phyloP scores from a whole-genome alignment of 2,888 invertebrate genomes.

The Trichogramma dendrolimi region DNA sequence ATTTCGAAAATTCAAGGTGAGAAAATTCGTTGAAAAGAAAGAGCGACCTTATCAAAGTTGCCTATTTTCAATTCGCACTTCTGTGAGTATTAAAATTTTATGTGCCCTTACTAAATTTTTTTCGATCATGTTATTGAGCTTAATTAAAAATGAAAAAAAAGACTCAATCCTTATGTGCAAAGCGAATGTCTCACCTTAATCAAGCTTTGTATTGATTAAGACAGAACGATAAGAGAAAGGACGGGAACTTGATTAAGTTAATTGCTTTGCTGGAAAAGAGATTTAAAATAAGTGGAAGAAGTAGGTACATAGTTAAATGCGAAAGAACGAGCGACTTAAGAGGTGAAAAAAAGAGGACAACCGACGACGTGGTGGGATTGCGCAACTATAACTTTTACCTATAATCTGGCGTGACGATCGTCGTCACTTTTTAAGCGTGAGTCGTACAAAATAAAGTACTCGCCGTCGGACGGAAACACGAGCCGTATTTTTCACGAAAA shows the following conservation, averaged over 20 bases:
- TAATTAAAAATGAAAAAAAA: constrained; percentile 5
- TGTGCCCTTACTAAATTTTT: neutral
- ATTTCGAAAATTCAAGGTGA: too few species aligned
- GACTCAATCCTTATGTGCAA: neutral
- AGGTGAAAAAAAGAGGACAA: neutral
- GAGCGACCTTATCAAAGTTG: too few species aligned
- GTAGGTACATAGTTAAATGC: too few species aligned
- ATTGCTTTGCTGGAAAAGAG: constrained; percentile 8
- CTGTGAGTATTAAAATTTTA: neutral
- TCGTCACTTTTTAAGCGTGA: neutral
- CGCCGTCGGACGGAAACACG: constrained; percentile 16
- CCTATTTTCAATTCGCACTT: neutral
- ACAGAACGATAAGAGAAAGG: constrained; percentile 14
- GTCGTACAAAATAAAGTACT: constrained; percentile 14
- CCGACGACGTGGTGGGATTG: constrained; percentile 1
- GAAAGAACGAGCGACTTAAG: neutral
- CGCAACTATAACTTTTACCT: constrained; percentile 24
- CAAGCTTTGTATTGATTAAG: constrained; percentile 18
- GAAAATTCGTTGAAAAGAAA: too few species aligned
- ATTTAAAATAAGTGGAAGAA: too few species aligned
- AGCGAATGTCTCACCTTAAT: constrained; percentile 18
- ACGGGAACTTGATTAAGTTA: constrained; percentile 22
- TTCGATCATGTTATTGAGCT: neutral
- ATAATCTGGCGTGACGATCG: constrained; percentile 18
- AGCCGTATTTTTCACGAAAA: constrained; percentile 11